Conservation (phyloP, 2,888 invertebrate genomes). For the Ichneumon xanthorius region DNA sequence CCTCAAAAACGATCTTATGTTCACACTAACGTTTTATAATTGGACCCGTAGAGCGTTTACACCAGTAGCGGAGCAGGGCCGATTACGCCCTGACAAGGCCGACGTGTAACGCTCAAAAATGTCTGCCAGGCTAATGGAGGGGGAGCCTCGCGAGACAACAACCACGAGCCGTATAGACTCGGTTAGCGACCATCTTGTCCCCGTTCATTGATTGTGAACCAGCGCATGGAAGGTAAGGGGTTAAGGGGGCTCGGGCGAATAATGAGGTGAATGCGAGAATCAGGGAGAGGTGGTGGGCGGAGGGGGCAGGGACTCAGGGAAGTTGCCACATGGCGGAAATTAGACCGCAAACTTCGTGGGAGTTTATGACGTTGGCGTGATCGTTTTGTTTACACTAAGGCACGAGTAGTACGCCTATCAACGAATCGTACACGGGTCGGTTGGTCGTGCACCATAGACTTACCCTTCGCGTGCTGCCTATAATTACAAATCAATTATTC, state of each 20-base stretch:
- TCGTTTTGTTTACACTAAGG: conserved; percentile 76
- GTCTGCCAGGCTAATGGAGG: not conserved
- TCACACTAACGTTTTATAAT: too few species aligned
- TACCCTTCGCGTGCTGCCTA: conserved; percentile 45
- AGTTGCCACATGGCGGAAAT: conserved; percentile 75
- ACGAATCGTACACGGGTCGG: conserved; percentile 46
- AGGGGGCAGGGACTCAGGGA: conserved; percentile 54
- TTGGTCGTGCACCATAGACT: conserved; percentile 16
- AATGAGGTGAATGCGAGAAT: conserved; percentile 55
- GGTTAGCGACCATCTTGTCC: not conserved
- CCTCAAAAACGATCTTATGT: too few species aligned
- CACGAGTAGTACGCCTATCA: conserved; percentile 52
- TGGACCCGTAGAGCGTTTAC: too few species aligned
- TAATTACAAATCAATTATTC: conserved; percentile 66
- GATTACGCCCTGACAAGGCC: too few species aligned
- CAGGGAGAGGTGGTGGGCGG: conserved; percentile 8
- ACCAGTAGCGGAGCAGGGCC: too few species aligned
- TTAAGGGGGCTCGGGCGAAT: conserved; percentile 49
- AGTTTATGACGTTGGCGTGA: conserved; percentile 78
- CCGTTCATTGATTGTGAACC: conserved; percentile 24
- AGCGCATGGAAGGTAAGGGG: conserved; percentile 27
- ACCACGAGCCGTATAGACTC: not conserved
- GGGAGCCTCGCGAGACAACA: not conserved
- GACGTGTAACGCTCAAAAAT: not conserved
- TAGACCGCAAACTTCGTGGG: conserved; percentile 76